A percentile compares a stretch with the other conserved stretches of the same genome.
These are phyloP conservation scores for Hephaestus fuliginosus DNA, from an alignment of 2,797 vertebrate species.

Conservation along the genomic window DNA sequence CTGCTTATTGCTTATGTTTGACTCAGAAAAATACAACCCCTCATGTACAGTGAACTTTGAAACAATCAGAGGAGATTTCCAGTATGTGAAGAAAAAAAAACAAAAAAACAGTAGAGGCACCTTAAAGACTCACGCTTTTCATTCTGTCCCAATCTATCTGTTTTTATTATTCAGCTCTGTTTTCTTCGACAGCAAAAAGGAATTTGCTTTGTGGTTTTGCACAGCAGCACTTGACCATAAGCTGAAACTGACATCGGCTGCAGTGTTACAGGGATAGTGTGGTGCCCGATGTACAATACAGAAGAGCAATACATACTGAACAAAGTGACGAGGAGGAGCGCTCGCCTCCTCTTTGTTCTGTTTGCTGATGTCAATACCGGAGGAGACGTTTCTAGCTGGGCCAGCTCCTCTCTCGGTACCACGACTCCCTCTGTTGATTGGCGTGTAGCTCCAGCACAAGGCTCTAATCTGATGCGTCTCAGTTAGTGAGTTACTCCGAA, in stretches of 20 bases:
- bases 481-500: constrained; percentile 41
- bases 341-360: constrained; percentile 52
- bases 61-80: constrained; percentile 82
- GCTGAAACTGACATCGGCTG: constrained; percentile 61
- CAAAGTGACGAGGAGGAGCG: constrained; percentile 46
- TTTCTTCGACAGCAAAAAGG: constrained; percentile 50
- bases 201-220: constrained; percentile 67
- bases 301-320: constrained; percentile 79
- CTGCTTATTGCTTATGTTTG: constrained; percentile 77
- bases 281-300: constrained; percentile 62
- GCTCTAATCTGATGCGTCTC: constrained; percentile 48
- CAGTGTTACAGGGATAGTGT: constrained; percentile 65
- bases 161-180: constrained; percentile 42
- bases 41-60: constrained; percentile 78
- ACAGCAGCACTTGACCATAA: constrained; percentile 67
- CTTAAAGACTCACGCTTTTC: constrained; percentile 74
- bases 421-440: constrained; percentile 61
- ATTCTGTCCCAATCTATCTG: constrained; percentile 54
- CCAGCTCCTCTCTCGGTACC: constrained; percentile 56
- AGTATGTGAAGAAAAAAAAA: constrained; percentile 66
- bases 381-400: constrained; percentile 60
- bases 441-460: constrained; percentile 65
- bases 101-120: constrained; percentile 69
- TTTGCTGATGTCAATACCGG: constrained; percentile 70
- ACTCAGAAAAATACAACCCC: constrained; percentile 72